Conservation (phyloP, 2,113 vertebrate genomes). For the Anoplopoma fimbria region DNA sequence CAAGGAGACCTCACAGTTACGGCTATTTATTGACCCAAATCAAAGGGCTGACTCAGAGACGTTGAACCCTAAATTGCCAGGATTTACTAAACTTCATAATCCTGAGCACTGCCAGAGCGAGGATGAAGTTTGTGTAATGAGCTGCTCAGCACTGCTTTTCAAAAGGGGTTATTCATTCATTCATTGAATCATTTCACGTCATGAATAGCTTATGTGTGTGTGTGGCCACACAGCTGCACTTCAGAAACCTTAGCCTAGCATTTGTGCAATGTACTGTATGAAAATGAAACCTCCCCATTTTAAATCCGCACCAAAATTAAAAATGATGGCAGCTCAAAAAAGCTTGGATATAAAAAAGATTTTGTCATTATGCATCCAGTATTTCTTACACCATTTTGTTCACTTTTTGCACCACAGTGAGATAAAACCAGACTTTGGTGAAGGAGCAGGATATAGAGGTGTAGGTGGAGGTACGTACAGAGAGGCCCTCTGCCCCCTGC, state of each 20-base stretch:
- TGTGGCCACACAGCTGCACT: slow-evolving; percentile 51
- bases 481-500: slow-evolving; percentile 46
- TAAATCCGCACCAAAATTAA: slow-evolving; percentile 9
- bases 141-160: slow-evolving; percentile 42
- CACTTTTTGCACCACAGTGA: slow-evolving; percentile 51
- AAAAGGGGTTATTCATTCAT: slow-evolving; percentile 63
- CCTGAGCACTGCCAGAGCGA: slow-evolving; percentile 43
- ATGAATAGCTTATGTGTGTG: slow-evolving; percentile 33
- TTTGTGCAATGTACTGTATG: slow-evolving; percentile 22
- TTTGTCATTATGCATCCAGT: background rate
- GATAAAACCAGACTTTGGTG: slow-evolving; percentile 43
- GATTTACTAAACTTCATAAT: slow-evolving; percentile 67
- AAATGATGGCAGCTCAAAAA: slow-evolving; percentile 16
- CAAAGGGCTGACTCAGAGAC: slow-evolving; percentile 68
- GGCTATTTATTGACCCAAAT: slow-evolving; percentile 79
- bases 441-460: slow-evolving; percentile 33
- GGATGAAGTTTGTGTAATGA: slow-evolving; percentile 65
- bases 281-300: slow-evolving; percentile 37
- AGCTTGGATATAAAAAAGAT: background rate
- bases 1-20: slow-evolving; percentile 75
- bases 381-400: slow-evolving; percentile 16
- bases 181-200: slow-evolving; percentile 34
- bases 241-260: slow-evolving; percentile 38
- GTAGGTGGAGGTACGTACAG: slow-evolving; percentile 40
- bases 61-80: slow-evolving; percentile 58